phyloP scores from a whole-genome alignment of 2,797 vertebrate species.

The Brachymystax lenok region DNA sequence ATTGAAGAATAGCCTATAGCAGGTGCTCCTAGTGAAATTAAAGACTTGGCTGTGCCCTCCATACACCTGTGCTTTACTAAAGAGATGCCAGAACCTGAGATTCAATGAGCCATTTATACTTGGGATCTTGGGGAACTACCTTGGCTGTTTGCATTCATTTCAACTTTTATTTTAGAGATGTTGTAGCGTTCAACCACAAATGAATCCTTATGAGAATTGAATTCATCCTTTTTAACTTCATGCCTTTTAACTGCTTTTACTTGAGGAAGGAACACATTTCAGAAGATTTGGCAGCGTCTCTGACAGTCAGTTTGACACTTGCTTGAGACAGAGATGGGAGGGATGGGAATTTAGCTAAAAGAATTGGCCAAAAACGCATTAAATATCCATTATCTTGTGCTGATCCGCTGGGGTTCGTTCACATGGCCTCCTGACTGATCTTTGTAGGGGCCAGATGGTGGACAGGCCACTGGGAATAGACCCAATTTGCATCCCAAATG shows the following conservation, averaged over 20 bases:
- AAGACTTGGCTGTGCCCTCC: slow-evolving; percentile 61
- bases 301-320: slow-evolving; percentile 38
- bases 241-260: not conserved
- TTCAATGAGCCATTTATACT: slow-evolving; percentile 62
- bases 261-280: slow-evolving; percentile 9
- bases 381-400: slow-evolving; percentile 68
- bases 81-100: slow-evolving; percentile 61
- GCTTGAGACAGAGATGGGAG: slow-evolving; percentile 49
- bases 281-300: slow-evolving; percentile 15
- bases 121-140: slow-evolving; percentile 41
- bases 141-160: slow-evolving; percentile 1
- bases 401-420: slow-evolving; percentile 62
- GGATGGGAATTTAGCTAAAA: slow-evolving; percentile 46
- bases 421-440: slow-evolving; percentile 70
- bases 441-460: slow-evolving; percentile 74
- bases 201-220: not conserved
- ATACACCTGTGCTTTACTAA: slow-evolving; percentile 62
- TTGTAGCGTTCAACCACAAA: not conserved
- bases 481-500: slow-evolving; percentile 21
- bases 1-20: slow-evolving; percentile 34
- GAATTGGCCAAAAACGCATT: slow-evolving; percentile 52
- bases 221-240: not conserved
- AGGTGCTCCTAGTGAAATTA: slow-evolving; percentile 60
- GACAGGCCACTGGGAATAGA: slow-evolving; percentile 70
- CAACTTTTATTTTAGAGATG: not conserved